phyloP scores from a whole-genome alignment of 2,888 invertebrate genomes.

The Harpalus rubripes region DNA sequence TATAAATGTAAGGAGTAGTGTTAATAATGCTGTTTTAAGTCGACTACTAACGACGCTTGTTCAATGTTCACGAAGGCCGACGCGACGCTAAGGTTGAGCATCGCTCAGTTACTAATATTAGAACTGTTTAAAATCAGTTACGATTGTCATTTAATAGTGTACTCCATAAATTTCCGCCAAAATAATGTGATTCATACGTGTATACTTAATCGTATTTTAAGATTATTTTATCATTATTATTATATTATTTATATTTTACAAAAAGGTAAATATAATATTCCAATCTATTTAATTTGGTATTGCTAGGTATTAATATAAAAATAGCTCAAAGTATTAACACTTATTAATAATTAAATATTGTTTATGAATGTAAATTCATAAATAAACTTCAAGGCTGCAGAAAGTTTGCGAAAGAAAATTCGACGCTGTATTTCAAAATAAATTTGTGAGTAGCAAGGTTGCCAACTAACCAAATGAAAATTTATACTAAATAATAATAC shows the following conservation, averaged over 20 bases:
- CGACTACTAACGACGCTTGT: slow-evolving; percentile 45
- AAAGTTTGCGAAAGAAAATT: slow-evolving; percentile 33
- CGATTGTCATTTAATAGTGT: slow-evolving; percentile 58
- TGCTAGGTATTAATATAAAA: too few species aligned
- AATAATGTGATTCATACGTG: slow-evolving; percentile 18
- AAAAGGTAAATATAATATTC: neutral
- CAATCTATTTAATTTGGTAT: too few species aligned
- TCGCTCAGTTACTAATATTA: slow-evolving; percentile 64
- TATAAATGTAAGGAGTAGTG: slow-evolving; percentile 4
- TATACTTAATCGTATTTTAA: neutral
- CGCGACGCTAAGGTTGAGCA: slow-evolving; percentile 55
- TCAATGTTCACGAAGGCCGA: slow-evolving; percentile 46
- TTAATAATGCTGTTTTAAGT: slow-evolving; percentile 32
- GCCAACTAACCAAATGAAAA: slow-evolving; percentile 19
- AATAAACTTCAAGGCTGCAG: slow-evolving; percentile 53
- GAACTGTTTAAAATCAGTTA: slow-evolving; percentile 60
- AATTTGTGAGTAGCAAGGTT: neutral
- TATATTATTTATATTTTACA: slow-evolving; percentile 1
- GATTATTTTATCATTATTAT: neutral
- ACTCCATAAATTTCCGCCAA: slow-evolving; percentile 54
- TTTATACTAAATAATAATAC: neutral
- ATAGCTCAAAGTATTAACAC: too few species aligned
- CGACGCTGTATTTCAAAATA: slow-evolving; percentile 54
- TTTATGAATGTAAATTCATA: neutral
- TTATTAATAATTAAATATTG: too few species aligned